phyloP scores from a whole-genome alignment of 2,113 vertebrate species.

The Ceyx margarethae region DNA sequence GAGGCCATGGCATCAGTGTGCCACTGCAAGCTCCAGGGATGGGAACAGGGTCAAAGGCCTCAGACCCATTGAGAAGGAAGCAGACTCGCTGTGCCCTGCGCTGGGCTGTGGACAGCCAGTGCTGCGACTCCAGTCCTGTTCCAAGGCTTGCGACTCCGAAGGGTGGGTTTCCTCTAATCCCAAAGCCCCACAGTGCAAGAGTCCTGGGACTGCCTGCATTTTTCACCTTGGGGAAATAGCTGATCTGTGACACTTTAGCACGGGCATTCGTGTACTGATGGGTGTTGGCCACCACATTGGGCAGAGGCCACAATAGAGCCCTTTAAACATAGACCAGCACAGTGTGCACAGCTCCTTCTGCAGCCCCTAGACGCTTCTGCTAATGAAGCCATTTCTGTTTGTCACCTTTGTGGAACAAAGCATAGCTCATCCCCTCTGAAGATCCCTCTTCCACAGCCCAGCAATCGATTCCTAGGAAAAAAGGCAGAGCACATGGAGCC shows the following conservation, averaged over 20 bases:
- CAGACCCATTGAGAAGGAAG: accelerated
- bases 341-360: not conserved
- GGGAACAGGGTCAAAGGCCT: accelerated
- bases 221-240: not conserved
- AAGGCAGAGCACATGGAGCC: not conserved
- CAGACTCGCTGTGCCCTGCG: accelerated
- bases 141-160: not conserved
- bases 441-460: not conserved
- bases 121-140: accelerated
- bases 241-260: not conserved
- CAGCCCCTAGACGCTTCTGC: not conserved
- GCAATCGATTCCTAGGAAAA: constrained; percentile 24
- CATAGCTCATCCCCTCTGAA: constrained; percentile 16
- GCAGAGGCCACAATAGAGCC: accelerated
- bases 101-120: not conserved
- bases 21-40: not conserved
- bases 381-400: constrained; percentile 47
- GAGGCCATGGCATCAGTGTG: accelerated
- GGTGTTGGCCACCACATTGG: accelerated
- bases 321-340: not conserved
- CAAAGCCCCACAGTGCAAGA: not conserved
- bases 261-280: not conserved
- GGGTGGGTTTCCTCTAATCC: not conserved
- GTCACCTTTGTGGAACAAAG: constrained; percentile 55
- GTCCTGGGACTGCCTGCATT: not conserved